Base-by-base conservation (phyloP, 1,140 invertebrate species). In the Sycophaga agraensis region DNA sequence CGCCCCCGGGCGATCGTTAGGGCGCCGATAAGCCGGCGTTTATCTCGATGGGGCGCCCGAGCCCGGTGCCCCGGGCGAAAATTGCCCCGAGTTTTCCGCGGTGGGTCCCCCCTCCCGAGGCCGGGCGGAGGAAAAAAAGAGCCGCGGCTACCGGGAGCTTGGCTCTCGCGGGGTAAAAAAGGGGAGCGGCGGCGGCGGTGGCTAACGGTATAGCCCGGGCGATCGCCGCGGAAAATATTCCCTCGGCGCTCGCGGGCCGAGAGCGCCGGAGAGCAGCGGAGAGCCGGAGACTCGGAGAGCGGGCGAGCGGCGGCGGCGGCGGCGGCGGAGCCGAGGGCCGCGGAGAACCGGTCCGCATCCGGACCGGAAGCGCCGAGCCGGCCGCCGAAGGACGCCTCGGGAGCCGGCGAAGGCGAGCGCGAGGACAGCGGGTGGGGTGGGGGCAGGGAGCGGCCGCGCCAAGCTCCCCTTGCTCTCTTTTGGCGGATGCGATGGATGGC, bases 321-420 rank as follows among this genome's bases (percentile, higher is more conserved):
- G n/a, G 22, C 16, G 12, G 19, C 12, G n/a, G 42, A 45, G 14
- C 37, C 14, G n/a, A 54, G 43, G 3, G 24, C 37, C 35, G 60
- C 56, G 24, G 37, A 66, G 70, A 81, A 79, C 79, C 79, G 78
- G 78, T 80, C 73, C 65, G 77, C 74, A 79, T 78, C 75, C 76
- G 74, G 76, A 79, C 77, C 78, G 78, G 78, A 81, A 81, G 76
- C 73, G 67, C 70, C 72, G 74, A 76, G 74, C 75, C 70, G 11
- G 28, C 28, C 28, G 11, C 4, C 4, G 28, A 31, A 11, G 11
- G 28, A 31, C 4, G 28, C 5, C 4, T 6, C 5, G 28, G 11
- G 28, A 31, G 28, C 28, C 5, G 11, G 28, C 4, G 28, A 31
- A 31, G 11, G 28, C 4, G 5, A 31, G 28, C 4, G 28, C 4